Evolutionary conservation across 2,113 vertebrate genomes (phyloP).

Genomic region (Platichthys stellatus): DNA sequence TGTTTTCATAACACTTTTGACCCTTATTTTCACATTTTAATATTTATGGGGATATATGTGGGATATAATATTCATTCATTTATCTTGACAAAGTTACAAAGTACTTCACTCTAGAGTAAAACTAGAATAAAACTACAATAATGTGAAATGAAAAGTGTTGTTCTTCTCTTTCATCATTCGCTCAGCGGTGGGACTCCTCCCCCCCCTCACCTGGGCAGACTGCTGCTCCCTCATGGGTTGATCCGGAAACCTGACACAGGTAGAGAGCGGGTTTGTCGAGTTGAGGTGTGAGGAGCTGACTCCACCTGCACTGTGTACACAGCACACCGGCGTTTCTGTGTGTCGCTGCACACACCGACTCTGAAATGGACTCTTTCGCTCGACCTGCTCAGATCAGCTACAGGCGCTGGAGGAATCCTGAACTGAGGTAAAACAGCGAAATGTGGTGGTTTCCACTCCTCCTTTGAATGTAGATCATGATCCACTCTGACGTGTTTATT

Average conservation of each 20-base stretch:
- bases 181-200: slow-evolving; percentile 18
- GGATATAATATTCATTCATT: no score
- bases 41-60: no score
- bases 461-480: no score
- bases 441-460: not conserved
- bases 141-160: no score
- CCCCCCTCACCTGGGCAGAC: not conserved
- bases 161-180: not conserved
- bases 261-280: not conserved
- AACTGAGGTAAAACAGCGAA: slow-evolving; percentile 41
- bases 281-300: no score
- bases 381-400: slow-evolving; percentile 14
- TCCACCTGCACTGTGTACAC: not conserved
- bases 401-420: slow-evolving; percentile 51
- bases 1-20: no score
- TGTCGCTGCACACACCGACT: not conserved
- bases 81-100: no score
- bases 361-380: slow-evolving; percentile 49
- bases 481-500: not conserved
- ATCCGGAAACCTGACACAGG: slow-evolving; percentile 3
- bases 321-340: not conserved
- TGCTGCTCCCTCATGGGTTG: slow-evolving; percentile 34
- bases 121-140: no score
- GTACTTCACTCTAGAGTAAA: no score
- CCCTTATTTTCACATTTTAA: no score